Conservation (phyloP, 2,113 vertebrate genomes). For the Prietella phreatophila region DNA sequence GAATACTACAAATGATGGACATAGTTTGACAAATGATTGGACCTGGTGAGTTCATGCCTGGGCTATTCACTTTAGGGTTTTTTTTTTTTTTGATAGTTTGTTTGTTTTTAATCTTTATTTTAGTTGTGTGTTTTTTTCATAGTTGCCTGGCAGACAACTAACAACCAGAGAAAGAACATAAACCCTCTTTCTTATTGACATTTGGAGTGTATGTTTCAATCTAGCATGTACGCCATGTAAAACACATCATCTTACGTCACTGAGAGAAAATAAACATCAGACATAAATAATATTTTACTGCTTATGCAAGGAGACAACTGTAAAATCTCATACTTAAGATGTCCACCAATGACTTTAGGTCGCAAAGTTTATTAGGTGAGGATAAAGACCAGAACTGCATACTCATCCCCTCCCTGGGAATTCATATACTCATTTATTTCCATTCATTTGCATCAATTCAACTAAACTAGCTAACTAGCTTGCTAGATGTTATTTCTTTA, state of each 20-base stretch:
- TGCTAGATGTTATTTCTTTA: not conserved
- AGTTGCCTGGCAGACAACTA: not conserved
- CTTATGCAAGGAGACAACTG: not conserved
- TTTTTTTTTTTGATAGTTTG: no score
- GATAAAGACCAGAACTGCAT: not conserved
- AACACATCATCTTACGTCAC: no score
- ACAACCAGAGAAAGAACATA: not conserved
- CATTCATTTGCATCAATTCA: not conserved
- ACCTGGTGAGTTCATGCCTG: not conserved
- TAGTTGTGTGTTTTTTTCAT: not conserved
- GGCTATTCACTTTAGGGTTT: not conserved
- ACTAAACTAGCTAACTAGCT: not conserved
- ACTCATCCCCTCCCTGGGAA: not conserved
- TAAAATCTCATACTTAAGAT: not conserved
- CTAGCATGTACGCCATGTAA: no score
- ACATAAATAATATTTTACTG: not conserved
- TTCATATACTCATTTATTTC: not conserved
- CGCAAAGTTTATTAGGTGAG: not conserved
- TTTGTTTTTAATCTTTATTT: not conserved
- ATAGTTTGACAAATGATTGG: not conserved
- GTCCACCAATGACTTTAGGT: not conserved
- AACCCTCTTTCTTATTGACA: not conserved
- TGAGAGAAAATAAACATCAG: not conserved
- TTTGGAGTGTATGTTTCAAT: not conserved
- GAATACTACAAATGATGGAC: not conserved